Evolutionary conservation across 2,113 vertebrate species (phyloP), one percentile per base, ranked within the genome.

Genomic region (Neolamprologus caudopunctatus): DNA sequence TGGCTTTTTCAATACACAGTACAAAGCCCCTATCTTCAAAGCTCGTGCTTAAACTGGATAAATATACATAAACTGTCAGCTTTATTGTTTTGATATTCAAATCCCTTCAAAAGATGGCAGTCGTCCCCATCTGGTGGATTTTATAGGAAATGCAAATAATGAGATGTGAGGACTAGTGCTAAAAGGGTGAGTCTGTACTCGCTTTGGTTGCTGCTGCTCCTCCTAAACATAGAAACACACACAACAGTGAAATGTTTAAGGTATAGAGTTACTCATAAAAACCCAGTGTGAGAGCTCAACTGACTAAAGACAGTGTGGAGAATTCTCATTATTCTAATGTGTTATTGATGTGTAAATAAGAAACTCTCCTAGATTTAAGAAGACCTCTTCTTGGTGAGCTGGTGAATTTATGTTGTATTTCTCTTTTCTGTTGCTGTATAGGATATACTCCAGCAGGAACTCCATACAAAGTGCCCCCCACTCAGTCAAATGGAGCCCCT

Each of bases 381-480:
- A 45, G 12, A 17, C 21, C 14, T 73, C 2, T 73, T 73, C 13
- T 75, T 17, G 5, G 71, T 50, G 71, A 50, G 71, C 10, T 78
- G 16, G 24, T 47, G 24, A 75, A 75, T 75, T 47, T 47, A 19
- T 45, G 14, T 19, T 78, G 17, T 4, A 50, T 78, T 78, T 47
- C 13, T 26, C 7, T 24, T 17, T 35, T 54, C 12, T 40, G 24
- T 42, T 7, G 9, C 3, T 24, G 75, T 53, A 8, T 45, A 99
- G 98, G 99, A 97, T 99, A 99, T 94, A 98, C 99, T 68, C 94
- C 97, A 47, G 97, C 98, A 14, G 99, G 99, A 88, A 99, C 98
- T 54, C 98, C 97, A n/a, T 99, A 99, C 96, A 99, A 99, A 97
- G 98, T 99, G 85, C 97, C 99, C 61, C 98, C 99, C 2, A 97